Percentiles rank a stretch among this genome's conserved stretches.
Evolutionary conservation across 2,797 vertebrate species (phyloP).

Genomic region (Halcyon smyrnensis): DNA sequence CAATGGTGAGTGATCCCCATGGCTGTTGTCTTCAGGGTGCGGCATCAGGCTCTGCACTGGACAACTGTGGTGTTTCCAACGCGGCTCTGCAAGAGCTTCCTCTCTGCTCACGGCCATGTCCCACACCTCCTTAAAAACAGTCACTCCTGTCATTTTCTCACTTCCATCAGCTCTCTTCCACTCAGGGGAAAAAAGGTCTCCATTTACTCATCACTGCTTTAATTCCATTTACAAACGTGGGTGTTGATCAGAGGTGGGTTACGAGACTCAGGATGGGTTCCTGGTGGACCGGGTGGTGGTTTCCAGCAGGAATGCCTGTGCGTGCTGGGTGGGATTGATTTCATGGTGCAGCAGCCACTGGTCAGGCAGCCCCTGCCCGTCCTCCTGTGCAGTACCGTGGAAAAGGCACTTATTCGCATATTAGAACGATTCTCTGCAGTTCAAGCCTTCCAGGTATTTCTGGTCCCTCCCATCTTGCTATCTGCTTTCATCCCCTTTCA

Average conservation of each 20-base stretch:
- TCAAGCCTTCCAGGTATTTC: neutral
- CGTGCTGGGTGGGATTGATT: neutral
- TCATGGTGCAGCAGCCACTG: neutral
- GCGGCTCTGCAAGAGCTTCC: neutral
- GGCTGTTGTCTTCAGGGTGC: neutral
- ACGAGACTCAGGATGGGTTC: neutral
- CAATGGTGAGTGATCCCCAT: neutral
- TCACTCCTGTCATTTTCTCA: neutral
- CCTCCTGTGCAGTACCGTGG: neutral
- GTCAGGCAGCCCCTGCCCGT: neutral
- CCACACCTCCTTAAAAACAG: neutral
- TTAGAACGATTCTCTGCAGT: neutral
- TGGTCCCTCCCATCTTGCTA: neutral
- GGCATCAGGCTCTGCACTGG: neutral
- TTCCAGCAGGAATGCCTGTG: neutral
- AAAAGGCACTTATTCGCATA: neutral
- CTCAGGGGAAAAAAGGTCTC: neutral
- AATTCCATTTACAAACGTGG: neutral
- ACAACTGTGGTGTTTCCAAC: rapidly evolving
- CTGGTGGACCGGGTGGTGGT: rapidly evolving
- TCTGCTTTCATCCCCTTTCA: neutral
- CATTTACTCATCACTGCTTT: neutral
- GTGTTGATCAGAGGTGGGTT: neutral
- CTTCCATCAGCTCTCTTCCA: neutral
- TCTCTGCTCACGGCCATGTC: neutral